Base-by-base conservation (phyloP, 64 coral and sea anemone species). In the Exaiptasia diaphana region DNA sequence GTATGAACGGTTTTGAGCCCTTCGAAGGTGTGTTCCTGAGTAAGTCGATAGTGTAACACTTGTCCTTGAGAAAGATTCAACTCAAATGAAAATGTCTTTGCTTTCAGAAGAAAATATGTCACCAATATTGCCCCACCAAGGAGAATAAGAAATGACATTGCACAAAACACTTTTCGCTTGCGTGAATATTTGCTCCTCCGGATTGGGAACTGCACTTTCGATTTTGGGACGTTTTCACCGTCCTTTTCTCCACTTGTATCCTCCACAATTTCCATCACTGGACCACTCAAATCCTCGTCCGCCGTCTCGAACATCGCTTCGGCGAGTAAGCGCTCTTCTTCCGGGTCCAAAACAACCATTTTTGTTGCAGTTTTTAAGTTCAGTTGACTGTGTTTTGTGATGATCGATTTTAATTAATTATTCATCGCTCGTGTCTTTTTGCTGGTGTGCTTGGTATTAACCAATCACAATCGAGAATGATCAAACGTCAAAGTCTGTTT, bases 121-220 rank as follows among this genome's bases (percentile, higher is more conserved):
- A 29, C 38, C 1, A 49, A 25, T 21, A 49, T 18, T 3, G 38
- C n/a, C 1, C 6, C 69, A 48, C 20, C 20, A 2, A 73, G 23
- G 18, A 73, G 27, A 17, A 43, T 40, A 11, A 73, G n/a, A 15
- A 45, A 44, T 38, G 27, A 4, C 1, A 14, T 40, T 42, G 44
- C 32, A 49, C 69, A 73, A 73, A 73, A n/a, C 69, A 73, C 1
- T n/a, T 49, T 73, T 4, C 69, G 38, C 15, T 46, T 42, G 5
- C 31, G 17, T 0, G 44, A 30, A 3, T 23, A 45, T 15, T 40
- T 17, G 39, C 69, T 46, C 23, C 69, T 41, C 1, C 69, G 69
- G 28, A 73, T 46, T 42, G 69, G 69, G 23, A 73, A 73, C 69
- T 73, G 69, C 36, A 73, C 11, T 26, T 73, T 41, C 18, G 69